Evolutionary conservation across 2,888 invertebrate species (phyloP).

Genomic region (Endomychus coccineus): DNA sequence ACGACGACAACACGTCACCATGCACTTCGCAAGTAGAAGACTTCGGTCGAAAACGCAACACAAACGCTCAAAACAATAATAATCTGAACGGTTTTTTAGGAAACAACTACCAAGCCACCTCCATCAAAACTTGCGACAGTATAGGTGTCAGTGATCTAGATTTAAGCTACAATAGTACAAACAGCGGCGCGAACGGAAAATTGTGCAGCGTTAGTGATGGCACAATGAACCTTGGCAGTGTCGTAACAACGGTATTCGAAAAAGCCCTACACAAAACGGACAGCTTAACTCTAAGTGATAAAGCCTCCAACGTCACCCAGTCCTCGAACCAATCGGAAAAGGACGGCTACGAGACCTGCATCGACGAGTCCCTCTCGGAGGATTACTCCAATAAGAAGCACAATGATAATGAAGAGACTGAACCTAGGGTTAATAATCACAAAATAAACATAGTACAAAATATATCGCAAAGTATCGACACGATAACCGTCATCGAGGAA

Average conservation of each 20-base stretch:
- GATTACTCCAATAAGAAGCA: conserved; percentile 23
- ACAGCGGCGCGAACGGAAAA: conserved; percentile 19
- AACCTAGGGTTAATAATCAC: conserved; percentile 3
- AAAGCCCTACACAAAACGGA: conserved; percentile 4
- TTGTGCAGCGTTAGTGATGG: neutral
- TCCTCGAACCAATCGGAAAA: conserved; percentile 30
- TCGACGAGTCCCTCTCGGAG: conserved; percentile 52
- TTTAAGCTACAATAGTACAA: conserved; percentile 35
- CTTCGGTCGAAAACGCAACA: conserved; percentile 24
- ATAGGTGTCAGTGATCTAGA: conserved; percentile 34
- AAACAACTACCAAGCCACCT: conserved; percentile 1
- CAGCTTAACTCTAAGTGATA: conserved; percentile 28
- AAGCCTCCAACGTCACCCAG: conserved; percentile 17
- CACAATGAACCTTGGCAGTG: no score
- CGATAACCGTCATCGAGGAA: conserved; percentile 9
- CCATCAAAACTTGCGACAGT: conserved; percentile 17
- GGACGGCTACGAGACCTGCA: conserved; percentile 55
- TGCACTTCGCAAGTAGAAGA: conserved; percentile 35
- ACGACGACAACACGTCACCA: conserved; percentile 48
- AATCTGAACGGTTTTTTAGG: no score
- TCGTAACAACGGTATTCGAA: neutral
- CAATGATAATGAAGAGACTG: neutral
- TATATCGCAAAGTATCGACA: neutral
- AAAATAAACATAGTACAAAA: conserved; percentile 1
- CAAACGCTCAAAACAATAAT: conserved; percentile 12